Conservation (phyloP, 2,888 invertebrate species). For the Escarpia spicata region DNA sequence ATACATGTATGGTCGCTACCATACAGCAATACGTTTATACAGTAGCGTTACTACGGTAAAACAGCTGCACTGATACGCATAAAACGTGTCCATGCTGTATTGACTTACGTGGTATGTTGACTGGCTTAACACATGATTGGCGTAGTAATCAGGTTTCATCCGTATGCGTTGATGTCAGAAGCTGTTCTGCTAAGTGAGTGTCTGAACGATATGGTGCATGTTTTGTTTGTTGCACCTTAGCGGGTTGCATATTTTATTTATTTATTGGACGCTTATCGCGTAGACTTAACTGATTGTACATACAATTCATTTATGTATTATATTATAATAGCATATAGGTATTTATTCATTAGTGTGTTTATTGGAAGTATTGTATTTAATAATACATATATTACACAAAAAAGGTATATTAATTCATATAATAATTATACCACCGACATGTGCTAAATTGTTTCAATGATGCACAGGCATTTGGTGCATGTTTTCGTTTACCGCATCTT, state of each 20-base stretch:
- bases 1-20: not conserved
- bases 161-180: not conserved
- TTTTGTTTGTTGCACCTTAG: not conserved
- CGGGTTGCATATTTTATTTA: not conserved
- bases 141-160: not conserved
- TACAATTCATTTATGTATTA: too few species aligned
- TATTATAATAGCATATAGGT: too few species aligned
- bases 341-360: too few species aligned
- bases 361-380: too few species aligned
- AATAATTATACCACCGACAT: too few species aligned
- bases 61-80: not conserved
- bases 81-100: too few species aligned
- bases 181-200: not conserved
- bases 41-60: not conserved
- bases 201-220: not conserved
- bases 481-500: not conserved
- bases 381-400: too few species aligned
- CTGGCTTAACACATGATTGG: too few species aligned
- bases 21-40: not conserved
- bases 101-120: too few species aligned
- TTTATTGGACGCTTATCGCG: not conserved
- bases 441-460: too few species aligned
- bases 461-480: too few species aligned
- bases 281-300: not conserved
- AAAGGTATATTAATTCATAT: too few species aligned